Percentiles rank a stretch among this genome's conserved stretches.
These are phyloP conservation scores for Caenorhabditis sinica DNA, from an alignment of 2,888 invertebrate genomes.

Conservation along the genomic window DNA sequence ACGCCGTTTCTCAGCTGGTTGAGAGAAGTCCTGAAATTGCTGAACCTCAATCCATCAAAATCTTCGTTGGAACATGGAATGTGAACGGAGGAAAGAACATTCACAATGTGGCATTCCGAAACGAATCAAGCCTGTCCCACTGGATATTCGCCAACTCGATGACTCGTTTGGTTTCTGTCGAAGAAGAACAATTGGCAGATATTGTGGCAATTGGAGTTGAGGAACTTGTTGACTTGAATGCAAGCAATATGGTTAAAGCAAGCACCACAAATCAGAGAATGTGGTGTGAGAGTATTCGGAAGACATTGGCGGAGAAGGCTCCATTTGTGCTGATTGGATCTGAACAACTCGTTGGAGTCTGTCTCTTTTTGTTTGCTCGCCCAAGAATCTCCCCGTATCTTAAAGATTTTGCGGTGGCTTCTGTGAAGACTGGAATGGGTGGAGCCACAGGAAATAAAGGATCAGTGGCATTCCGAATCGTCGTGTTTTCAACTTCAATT, in stretches of 20 bases:
- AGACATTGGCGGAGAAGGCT: slow-evolving; percentile 84
- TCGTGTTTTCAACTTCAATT: slow-evolving; percentile 93
- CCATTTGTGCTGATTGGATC: slow-evolving; percentile 77
- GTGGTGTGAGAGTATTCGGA: slow-evolving; percentile 96
- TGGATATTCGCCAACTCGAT: slow-evolving; percentile 84
- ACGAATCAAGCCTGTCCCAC: slow-evolving; percentile 85
- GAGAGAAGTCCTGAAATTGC: slow-evolving; percentile 77
- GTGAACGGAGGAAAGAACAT: slow-evolving; percentile 99
- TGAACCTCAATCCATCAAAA: slow-evolving; percentile 68
- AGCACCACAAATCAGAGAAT: slow-evolving; percentile 94
- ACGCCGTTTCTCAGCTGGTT: slow-evolving; percentile 77
- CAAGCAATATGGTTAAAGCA: slow-evolving; percentile 97
- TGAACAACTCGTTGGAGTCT: slow-evolving; percentile 89
- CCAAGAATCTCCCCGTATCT: slow-evolving; percentile 93
- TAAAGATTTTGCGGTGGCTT: slow-evolving; percentile 84
- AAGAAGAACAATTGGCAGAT: slow-evolving; percentile 87
- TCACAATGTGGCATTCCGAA: slow-evolving; percentile 90
- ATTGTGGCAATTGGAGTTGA: slow-evolving; percentile 98
- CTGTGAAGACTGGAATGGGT: slow-evolving; percentile 97
- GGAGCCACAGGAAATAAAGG: slow-evolving; percentile 96
- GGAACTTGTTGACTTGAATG: slow-evolving; percentile 99
- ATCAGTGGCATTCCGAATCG: slow-evolving; percentile 86
- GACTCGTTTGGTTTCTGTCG: slow-evolving; percentile 68
- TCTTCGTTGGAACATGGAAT: slow-evolving; percentile 91
- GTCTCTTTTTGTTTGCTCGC: slow-evolving; percentile 94